phyloP scores from a whole-genome alignment of 2,797 vertebrate species.

The Sebastes diaconus region DNA sequence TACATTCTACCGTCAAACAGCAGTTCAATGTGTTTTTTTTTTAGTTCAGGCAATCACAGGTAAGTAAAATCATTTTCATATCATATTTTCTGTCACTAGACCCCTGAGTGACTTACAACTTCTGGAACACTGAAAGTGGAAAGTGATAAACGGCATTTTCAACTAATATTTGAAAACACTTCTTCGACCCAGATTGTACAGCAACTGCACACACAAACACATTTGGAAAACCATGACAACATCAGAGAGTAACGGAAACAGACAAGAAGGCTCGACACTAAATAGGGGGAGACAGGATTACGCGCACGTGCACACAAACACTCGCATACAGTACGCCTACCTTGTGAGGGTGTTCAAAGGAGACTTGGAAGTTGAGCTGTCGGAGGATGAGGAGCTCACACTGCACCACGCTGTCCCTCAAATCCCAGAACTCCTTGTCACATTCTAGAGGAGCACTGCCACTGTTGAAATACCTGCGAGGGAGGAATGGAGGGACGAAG shows the following conservation, averaged over 20 bases:
- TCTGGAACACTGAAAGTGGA: background rate
- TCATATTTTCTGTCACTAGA: background rate
- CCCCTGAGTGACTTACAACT: background rate
- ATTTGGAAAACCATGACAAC: conserved; percentile 4
- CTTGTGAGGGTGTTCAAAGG: conserved; percentile 91
- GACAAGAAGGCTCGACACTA: conserved; percentile 11
- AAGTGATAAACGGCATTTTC: background rate
- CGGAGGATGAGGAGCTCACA: conserved; percentile 90
- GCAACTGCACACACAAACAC: background rate
- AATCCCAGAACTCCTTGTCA: conserved; percentile 88
- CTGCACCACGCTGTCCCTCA: conserved; percentile 90
- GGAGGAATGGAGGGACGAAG: background rate
- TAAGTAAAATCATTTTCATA: background rate
- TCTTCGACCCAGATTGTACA: background rate
- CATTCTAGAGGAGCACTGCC: conserved; percentile 85
- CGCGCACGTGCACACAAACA: background rate
- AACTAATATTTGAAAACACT: background rate
- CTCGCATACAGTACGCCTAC: conserved; percentile 51
- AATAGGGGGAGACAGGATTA: background rate
- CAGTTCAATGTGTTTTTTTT: background rate
- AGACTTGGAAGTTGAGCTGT: conserved; percentile 89
- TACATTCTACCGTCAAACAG: background rate
- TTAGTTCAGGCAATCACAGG: background rate
- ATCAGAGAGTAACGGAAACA: conserved; percentile 4
- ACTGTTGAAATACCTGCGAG: conserved; percentile 84